Base-by-base conservation (phyloP, 2,888 invertebrate genomes). In the Yponomeuta cagnagella region DNA sequence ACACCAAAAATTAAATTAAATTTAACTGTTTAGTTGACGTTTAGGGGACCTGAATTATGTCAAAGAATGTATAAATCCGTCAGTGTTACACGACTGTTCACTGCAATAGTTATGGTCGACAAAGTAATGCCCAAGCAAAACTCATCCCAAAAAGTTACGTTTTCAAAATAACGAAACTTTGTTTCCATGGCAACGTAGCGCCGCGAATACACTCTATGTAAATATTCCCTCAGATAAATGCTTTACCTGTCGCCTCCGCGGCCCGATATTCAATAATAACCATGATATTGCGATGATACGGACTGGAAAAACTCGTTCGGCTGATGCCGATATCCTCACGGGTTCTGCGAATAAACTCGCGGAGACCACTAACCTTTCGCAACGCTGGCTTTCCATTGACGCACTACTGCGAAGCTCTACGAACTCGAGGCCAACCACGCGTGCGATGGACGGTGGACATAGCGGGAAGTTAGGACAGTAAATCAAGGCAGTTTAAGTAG, bases 231-330 rank as follows among this genome's bases (percentile, higher is more conserved):
- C 82, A 86, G 89, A 90, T 91, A 90, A 89, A 91, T 88, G 87
- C 84, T 87, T 87, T 84, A 90, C 89, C 89, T 90, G 91, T 89
- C 91, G 89, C 88, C 89, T 83, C 84, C 89, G 84, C 88, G 85
- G 85, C 83, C 86, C 87, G 85, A 85, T 89, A 87, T 90, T 91
- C 86, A 88, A 91, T 91, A 90, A 91, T 90, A 91, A 90, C 90
- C 90, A 88, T 91, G 90, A 91, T 92, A 92, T 90, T 87, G 90
- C 89, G 91, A 92, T 90, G 91, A 91, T 91, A 90, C 89, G 82
- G 86, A 92, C 91, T 91, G 90, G 91, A 91, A 91, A 92, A 91
- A 92, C 91, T 91, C 86, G 91, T 91, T 92, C 86, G 84, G 83
- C 83, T 85, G 88, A 89, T 90, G 90, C 89, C 90, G 89, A 90